phyloP scores from a whole-genome alignment of 2,113 vertebrate genomes.

The Barbus barbus region DNA sequence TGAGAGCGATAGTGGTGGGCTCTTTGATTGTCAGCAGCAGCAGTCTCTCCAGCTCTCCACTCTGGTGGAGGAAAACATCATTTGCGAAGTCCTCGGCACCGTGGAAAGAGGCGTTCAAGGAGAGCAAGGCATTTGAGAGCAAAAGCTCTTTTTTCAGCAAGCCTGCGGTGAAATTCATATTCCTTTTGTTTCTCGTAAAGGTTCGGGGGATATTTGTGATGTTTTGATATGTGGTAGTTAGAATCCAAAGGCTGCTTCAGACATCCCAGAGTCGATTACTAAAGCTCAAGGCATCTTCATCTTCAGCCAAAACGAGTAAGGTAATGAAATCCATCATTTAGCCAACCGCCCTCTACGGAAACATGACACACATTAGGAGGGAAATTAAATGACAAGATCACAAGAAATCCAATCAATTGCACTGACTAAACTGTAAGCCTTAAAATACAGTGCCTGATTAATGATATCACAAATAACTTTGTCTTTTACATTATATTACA shows the following conservation, averaged over 20 bases:
- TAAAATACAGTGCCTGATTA: neutral
- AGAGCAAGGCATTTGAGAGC: conserved; percentile 17
- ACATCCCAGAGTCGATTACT: neutral
- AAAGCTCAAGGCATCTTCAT: conserved; percentile 29
- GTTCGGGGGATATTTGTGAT: neutral
- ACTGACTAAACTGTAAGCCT: neutral
- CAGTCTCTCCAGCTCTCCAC: conserved; percentile 79
- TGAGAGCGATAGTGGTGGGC: conserved; percentile 84
- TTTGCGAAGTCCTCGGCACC: conserved; percentile 61
- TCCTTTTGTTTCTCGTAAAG: conserved; percentile 18
- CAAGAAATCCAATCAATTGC: conserved; percentile 14
- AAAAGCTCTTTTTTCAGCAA: neutral
- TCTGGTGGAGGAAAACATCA: conserved; percentile 63
- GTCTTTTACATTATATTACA: neutral
- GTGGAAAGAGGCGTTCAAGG: conserved; percentile 52
- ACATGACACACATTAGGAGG: conserved; percentile 25
- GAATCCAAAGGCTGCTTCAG: conserved; percentile 26
- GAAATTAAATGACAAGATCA: neutral
- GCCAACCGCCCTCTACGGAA: conserved; percentile 35
- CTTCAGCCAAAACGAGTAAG: conserved; percentile 8
- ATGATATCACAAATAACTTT: neutral
- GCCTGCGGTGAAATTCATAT: conserved; percentile 68
- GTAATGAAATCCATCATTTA: conserved; percentile 39
- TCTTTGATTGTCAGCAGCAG: conserved; percentile 83
- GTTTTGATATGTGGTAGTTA: neutral